These are phyloP conservation scores for Aptenodytes forsteri DNA, from an alignment of 2,113 vertebrate species.

Conservation along the genomic window DNA sequence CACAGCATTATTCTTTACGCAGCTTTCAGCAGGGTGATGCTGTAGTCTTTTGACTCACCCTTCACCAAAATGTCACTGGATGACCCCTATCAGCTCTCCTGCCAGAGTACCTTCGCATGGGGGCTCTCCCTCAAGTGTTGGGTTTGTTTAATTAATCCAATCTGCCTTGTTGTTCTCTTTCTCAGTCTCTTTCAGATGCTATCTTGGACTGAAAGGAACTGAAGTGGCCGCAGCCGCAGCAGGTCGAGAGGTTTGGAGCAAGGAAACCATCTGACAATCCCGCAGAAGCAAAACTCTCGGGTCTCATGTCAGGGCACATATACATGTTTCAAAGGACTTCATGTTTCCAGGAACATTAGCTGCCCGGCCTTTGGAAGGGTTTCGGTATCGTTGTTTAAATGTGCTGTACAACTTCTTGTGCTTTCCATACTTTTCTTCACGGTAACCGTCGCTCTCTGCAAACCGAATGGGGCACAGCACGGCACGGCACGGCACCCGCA, in stretches of 20 bases:
- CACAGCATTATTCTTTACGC: rapidly evolving
- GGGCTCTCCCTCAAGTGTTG: background rate
- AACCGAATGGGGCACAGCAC: background rate
- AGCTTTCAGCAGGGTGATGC: background rate
- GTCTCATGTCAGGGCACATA: background rate
- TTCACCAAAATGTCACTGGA: background rate
- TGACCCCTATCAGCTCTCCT: background rate
- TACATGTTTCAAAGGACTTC: background rate
- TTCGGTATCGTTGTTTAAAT: background rate
- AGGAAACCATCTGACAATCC: background rate
- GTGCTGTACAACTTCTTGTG: background rate
- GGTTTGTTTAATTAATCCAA: background rate
- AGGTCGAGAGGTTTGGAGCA: background rate
- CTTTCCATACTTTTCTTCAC: background rate
- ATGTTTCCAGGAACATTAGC: background rate
- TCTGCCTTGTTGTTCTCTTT: background rate
- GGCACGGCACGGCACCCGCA: background rate
- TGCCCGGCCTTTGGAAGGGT: background rate
- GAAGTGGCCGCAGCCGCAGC: background rate
- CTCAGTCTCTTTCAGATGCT: background rate
- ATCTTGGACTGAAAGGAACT: background rate
- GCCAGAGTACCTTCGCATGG: background rate
- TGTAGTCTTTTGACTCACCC: background rate
- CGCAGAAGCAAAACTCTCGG: background rate
- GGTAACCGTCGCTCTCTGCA: background rate